phyloP scores from a whole-genome alignment of 1,140 invertebrate species.

The Cotesia vestalis region DNA sequence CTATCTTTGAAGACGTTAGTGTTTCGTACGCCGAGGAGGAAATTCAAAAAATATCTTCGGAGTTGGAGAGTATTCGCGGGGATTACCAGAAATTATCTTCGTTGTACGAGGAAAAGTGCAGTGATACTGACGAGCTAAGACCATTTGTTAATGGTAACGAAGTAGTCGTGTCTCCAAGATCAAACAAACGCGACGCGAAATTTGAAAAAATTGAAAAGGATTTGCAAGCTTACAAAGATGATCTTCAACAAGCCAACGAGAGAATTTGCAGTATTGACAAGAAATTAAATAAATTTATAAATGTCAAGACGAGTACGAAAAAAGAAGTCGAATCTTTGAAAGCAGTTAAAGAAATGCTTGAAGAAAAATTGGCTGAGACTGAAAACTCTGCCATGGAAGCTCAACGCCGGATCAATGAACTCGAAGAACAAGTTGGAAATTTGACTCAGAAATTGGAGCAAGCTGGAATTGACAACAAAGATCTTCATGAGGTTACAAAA shows the following conservation, averaged over 20 bases:
- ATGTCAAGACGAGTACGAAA: constrained; percentile 40
- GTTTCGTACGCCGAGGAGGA: constrained; percentile 48
- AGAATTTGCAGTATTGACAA: constrained; percentile 21
- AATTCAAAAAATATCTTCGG: constrained; percentile 39
- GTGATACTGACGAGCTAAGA: constrained; percentile 46
- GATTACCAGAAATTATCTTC: constrained; percentile 39
- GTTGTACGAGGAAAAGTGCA: constrained; percentile 44
- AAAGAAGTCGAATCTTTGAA: constrained; percentile 32
- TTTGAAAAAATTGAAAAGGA: constrained; percentile 31
- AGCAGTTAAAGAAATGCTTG: constrained; percentile 3
- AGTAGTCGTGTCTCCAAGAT: constrained; percentile 24
- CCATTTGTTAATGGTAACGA: constrained; percentile 15
- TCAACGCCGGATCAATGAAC: background rate
- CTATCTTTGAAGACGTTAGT: constrained; percentile 37
- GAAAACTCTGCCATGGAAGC: background rate
- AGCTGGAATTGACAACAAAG: background rate
- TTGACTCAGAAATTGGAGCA: constrained; percentile 16
- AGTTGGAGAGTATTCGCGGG: constrained; percentile 45
- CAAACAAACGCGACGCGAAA: constrained; percentile 35
- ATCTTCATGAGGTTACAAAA: constrained; percentile 29
- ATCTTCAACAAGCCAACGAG: constrained; percentile 22
- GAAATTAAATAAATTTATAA: constrained; percentile 44
- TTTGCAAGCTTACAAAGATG: constrained; percentile 38
- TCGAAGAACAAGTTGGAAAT: constrained; percentile 38
- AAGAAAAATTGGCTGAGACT: constrained; percentile 18